Evolutionary conservation across 2,888 invertebrate genomes (phyloP).

Genomic region (Lithophane leautieri): DNA sequence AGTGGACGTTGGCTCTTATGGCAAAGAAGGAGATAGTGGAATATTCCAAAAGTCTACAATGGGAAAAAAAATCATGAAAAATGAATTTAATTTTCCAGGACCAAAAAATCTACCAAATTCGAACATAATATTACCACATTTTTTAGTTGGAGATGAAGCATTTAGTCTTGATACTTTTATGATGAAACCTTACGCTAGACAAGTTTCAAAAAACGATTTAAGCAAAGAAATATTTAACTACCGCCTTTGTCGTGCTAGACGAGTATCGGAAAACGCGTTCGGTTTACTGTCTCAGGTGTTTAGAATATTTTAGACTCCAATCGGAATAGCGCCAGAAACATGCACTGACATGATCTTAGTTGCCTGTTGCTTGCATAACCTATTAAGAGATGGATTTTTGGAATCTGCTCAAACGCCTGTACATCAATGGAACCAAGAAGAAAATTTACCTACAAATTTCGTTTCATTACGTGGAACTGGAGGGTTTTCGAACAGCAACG

Average conservation of each 20-base stretch:
- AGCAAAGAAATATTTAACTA: slow-evolving; percentile 53
- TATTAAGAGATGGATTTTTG: slow-evolving; percentile 45
- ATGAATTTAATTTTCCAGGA: slow-evolving; percentile 49
- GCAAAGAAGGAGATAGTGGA: slow-evolving; percentile 48
- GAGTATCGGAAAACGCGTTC: slow-evolving; percentile 56
- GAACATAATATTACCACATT: slow-evolving; percentile 50
- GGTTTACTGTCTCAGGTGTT: slow-evolving; percentile 58
- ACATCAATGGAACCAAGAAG: slow-evolving; percentile 1
- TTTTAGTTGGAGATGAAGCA: slow-evolving; percentile 49
- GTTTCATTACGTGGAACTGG: too few relatives aligned
- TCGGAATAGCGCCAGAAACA: slow-evolving; percentile 55
- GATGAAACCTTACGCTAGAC: slow-evolving; percentile 54
- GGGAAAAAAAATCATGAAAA: slow-evolving; percentile 38
- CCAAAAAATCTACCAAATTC: slow-evolving; percentile 50
- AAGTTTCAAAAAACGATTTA: slow-evolving; percentile 39
- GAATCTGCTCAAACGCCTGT: slow-evolving; percentile 3
- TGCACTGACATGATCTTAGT: slow-evolving; percentile 53
- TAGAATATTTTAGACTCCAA: slow-evolving; percentile 63
- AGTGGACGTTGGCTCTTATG: slow-evolving; percentile 59
- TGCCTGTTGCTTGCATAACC: slow-evolving; percentile 60
- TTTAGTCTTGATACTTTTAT: slow-evolving; percentile 53
- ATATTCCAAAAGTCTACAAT: slow-evolving; percentile 53
- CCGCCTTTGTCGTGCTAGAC: slow-evolving; percentile 41
- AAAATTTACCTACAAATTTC: not conserved
- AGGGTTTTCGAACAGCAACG: not conserved